These are phyloP conservation scores for Acanthosepion pharaonis DNA, from an alignment of 2,888 invertebrate species.

Conservation along the genomic window DNA sequence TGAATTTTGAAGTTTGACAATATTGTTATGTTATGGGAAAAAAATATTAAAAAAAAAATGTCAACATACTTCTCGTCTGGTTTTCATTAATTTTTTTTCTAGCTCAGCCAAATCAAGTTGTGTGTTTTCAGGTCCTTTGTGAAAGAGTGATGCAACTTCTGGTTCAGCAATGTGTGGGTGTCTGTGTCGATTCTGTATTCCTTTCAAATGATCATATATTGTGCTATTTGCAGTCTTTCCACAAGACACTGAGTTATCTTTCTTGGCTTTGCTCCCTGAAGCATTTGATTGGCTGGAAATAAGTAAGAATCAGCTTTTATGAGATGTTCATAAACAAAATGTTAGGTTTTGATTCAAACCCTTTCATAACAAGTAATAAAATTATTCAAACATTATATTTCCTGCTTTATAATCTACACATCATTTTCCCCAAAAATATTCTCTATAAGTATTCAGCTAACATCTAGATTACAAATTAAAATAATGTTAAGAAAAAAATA, in stretches of 20 bases:
- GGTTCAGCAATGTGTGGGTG: conserved; percentile 91
- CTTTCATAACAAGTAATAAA: no score
- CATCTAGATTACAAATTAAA: no score
- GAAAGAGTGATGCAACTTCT: conserved; percentile 73
- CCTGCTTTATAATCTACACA: no score
- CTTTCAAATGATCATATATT: conserved; percentile 89
- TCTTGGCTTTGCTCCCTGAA: conserved; percentile 45
- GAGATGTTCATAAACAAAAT: no score
- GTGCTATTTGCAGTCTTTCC: conserved; percentile 87
- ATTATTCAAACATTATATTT: no score
- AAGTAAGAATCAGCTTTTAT: no score
- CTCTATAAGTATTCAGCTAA: no score
- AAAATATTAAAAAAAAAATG: background rate
- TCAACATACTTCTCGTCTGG: conserved; percentile 67
- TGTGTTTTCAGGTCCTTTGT: conserved; percentile 64
- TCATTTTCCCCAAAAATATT: no score
- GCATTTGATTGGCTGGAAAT: conserved; percentile 47
- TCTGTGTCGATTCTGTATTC: conserved; percentile 86
- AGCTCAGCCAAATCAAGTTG: conserved; percentile 72
- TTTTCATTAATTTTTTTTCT: conserved; percentile 68
- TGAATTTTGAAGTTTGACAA: background rate
- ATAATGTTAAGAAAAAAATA: no score
- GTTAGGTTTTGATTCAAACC: no score
- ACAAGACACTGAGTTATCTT: conserved; percentile 78
- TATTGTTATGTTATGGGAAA: background rate